Evolutionary conservation across 1,140 invertebrate genomes (phyloP), one percentile per base, ranked within the genome.

Genomic region (Trichonephila inaurata): DNA sequence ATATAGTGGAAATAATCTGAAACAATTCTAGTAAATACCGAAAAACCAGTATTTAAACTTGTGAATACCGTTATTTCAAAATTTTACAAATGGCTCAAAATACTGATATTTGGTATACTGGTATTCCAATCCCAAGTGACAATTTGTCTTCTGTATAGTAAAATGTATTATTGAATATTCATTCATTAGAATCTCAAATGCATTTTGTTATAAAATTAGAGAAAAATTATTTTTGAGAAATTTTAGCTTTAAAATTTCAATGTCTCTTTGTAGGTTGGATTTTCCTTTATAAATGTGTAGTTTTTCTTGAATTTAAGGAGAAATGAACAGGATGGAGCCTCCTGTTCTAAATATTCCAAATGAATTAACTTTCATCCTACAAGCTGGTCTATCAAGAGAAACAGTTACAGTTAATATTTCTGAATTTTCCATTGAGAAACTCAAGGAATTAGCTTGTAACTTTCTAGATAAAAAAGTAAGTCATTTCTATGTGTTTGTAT

Each of bases 361-460:
- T 94, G 98, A 98, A 96, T 97, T 99, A 95, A 98, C 98, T 95
- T 99, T 99, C 96, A 96, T 98, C 95, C 98, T 99, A 96, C 98
- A 99, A 96, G 97, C 98, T 96, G 99, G 99, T 95, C 97, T 99
- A 95, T 96, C 97, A 93, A 97, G 98, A 95, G 98, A 99, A 96
- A 97, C 98, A 91, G 97, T 98, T 33, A 98, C 97, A 61, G 97
- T 98, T 72, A 97, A 98, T 85, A 96, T 97, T 91, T 97, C 97
- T 95, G 97, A 97, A 83, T 96, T 99, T 94, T 99, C 98, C 94
- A 97, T 99, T 85, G 98, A 98, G 95, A 97, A 97, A 92, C 97
- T 99, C 92, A 99, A 99, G 96, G 98, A 99, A 95, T 97, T 98
- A 94, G 98, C 98, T 83, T 98, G 98, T 96, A 98, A 98, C 95